Base-by-base conservation (phyloP, 2,888 invertebrate genomes). In the Agrochola circellaris region DNA sequence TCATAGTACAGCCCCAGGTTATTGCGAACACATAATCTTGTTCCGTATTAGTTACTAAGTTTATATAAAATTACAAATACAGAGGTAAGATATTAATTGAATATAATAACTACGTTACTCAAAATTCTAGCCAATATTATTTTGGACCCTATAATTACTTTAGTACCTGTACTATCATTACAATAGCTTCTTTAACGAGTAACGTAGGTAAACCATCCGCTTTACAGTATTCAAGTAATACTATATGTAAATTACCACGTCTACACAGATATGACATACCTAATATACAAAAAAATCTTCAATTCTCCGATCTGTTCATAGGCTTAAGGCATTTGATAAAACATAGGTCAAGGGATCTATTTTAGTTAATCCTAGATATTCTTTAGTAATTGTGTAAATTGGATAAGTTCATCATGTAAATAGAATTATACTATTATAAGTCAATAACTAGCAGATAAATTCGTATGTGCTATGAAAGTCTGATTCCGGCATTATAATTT, bases 111-210 rank as follows among this genome's bases (percentile, higher is more conserved):
- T 90, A 92, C 91, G 92, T 92, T 92, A 93, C 92, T 89, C 90
- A 88, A 91, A 84, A 91, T 89, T 91, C 89, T 92, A 93, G 89
- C 90, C 92, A 91, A 89, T 89, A 87, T 89, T 89, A 91, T 89
- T 92, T 95, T 95, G 95, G 95, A 95, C 95, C 95, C 95, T 94
- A 91, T 89, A 90, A 88, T 89, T 91, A 89, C 88, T 90, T 91
- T 90, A 92, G 88, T 91, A 93, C 91, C 92, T 93, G 92, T 93
- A 92, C 92, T 92, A 92, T 89, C 79, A 86, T 91, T 90, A 90
- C 80, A 90, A 90, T 87, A 90, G 86, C 80, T 87, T 89, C 70
- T 78, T 88, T 79, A 83, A 84, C 72, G 86, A 89, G 90, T 87
- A 91, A 88, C 85, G 87, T 84, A 88, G 85, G 75, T 83, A 73